Evolutionary conservation across 2,888 invertebrate genomes (phyloP).

Genomic region (Lottia gigantea): DNA sequence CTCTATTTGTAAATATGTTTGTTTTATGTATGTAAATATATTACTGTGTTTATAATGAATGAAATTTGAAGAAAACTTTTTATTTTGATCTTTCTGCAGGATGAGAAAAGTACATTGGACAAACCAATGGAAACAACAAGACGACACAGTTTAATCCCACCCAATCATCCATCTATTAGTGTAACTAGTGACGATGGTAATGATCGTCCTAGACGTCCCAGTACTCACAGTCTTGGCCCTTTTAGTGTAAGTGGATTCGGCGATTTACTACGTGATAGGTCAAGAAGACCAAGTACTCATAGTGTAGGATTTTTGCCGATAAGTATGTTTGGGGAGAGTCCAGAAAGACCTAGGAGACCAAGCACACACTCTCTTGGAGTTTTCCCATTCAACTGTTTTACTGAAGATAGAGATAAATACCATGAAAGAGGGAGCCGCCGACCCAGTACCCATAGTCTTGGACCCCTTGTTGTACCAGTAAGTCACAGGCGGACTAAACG

Average conservation of each 20-base stretch:
- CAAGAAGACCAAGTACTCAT: conserved; percentile 51
- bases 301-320: conserved; percentile 59
- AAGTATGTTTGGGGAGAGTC: conserved; percentile 55
- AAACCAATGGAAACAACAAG: conserved; percentile 43
- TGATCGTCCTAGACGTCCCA: conserved; percentile 56
- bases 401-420: conserved; percentile 43
- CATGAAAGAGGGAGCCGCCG: conserved; percentile 41
- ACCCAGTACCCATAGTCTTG: conserved; percentile 57
- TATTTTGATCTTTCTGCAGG: conserved; percentile 26
- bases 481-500: conserved; percentile 30
- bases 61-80: not conserved
- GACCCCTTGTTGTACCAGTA: conserved; percentile 59
- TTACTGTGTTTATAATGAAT: too few species aligned
- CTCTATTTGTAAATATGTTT: too few species aligned
- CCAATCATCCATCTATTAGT: conserved; percentile 49
- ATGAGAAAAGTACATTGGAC: conserved; percentile 44
- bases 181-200: conserved; percentile 52
- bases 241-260: conserved; percentile 41
- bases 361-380: conserved; percentile 62
- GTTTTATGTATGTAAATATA: too few species aligned
- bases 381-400: conserved; percentile 49
- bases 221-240: conserved; percentile 64
- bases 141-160: conserved; percentile 56
- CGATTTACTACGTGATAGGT: conserved; percentile 30
- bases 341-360: conserved; percentile 54